Evolutionary conservation across 2,113 vertebrate genomes (phyloP).

Genomic region (Corythornis vintsioides): DNA sequence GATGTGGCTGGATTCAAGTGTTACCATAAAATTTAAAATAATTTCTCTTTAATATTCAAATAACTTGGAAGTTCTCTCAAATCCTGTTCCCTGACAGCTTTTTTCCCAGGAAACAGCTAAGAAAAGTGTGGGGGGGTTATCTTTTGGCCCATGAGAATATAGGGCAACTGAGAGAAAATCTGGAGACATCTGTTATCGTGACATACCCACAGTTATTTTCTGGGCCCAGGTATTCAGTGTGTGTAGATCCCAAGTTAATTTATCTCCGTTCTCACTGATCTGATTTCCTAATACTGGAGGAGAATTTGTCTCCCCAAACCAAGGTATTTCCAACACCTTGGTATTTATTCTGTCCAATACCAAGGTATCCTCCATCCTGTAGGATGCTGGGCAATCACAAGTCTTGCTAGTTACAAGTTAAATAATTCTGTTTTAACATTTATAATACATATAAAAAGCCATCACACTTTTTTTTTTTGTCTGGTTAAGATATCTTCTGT

Average conservation of each 20-base stretch:
- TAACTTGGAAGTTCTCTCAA: neutral
- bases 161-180: neutral
- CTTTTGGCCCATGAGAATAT: neutral
- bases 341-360: no score
- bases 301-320: neutral
- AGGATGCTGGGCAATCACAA: neutral
- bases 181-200: neutral
- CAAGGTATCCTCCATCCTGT: neutral
- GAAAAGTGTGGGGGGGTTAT: neutral
- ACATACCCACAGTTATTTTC: neutral
- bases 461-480: neutral
- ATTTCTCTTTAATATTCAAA: neutral
- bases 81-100: neutral
- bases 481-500: neutral
- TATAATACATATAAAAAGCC: neutral
- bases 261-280: neutral
- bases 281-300: neutral
- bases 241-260: neutral
- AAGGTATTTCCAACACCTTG: neutral
- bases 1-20: neutral
- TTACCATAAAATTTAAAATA: neutral
- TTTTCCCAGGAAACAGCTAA: neutral
- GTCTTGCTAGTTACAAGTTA: neutral
- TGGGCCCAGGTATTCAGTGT: neutral
- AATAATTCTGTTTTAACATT: neutral